Base-by-base conservation (phyloP, 2,797 vertebrate genomes). In the Thalassophryne amazonica region DNA sequence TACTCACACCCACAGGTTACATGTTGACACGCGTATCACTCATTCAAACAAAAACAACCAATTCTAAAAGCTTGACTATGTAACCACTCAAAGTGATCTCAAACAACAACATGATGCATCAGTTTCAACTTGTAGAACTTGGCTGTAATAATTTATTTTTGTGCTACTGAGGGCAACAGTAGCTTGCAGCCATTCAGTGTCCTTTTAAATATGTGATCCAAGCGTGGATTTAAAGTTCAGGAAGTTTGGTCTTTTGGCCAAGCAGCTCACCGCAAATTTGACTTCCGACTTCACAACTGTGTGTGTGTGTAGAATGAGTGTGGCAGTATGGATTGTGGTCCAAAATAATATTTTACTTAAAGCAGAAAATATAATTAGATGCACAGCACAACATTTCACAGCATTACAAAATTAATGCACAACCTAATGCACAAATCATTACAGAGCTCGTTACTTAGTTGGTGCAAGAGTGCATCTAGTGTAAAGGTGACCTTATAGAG, bases 401-500 rank as follows among this genome's bases (percentile, higher is more conserved):
- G 19, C n/a, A 10, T 4, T 3, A 6, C 27, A 15, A 24, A 38
- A n/a, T n/a, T 14, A 23, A 37, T 15, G n/a, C 19, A 30, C 24
- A 30, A 25, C 10, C 35, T 22, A 34, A 16, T n/a, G 7, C 24
- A 11, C 3, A 15, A 15, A 22, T 8, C 20, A 23, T 27, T 22
- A 8, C 24, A 17, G 15, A 39, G 6, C 35, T 28, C 15, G 12
- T 31, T 11, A 40, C 18, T 22, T 15, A 1, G 20, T 2, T 19
- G 12, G 14, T 22, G 19, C 21, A 12, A n/a, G 20, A 34, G 27
- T 14, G 9, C 20, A 52, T 19, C 4, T 6, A 32, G 32, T 36
- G 40, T 39, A 40, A 53, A 51, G 10, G 38, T n/a, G n/a, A 16
- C 5, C 21, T n/a, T n/a, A n/a, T n/a, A n/a, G n/a, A n/a, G n/a